Evolutionary conservation across 2,113 vertebrate species (phyloP), one percentile per base, ranked within the genome.

Genomic region (Serilophus lunatus): DNA sequence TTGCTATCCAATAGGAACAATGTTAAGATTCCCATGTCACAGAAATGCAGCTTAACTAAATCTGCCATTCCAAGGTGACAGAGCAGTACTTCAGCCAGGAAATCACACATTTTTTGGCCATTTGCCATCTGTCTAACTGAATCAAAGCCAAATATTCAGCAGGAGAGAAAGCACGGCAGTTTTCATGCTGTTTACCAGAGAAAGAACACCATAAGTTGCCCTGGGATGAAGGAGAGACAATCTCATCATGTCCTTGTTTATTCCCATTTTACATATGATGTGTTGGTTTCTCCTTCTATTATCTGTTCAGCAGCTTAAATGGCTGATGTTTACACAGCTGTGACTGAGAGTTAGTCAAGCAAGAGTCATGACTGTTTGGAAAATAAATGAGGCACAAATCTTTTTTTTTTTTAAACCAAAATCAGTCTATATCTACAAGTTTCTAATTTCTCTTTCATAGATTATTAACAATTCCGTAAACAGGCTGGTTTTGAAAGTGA

Each of bases 271-370:
- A 93, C 60, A 79, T 77, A 86, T 17, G 60, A 93, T 93, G 61
- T 91, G 86, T 64, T 57, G 68, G 79, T 90, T 82, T 95, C 81
- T 96, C 77, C 57, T 96, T 60, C 78, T 81, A 86, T 93, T 97
- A 95, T 97, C 90, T 97, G 78, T 92, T 88, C 83, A 95, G 61
- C 88, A 82, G 49, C 84, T 92, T 93, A 74, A 84, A 96, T 82
- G 29, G 53, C 87, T 90, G 81, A 28, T 97, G 96, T 98, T 98
- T 97, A 97, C 86, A 97, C 97, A 98, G 98, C 97, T 98, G 97
- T 96, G 90, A 83, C 63, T 69, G 88, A 93, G 86, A 82, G 81
- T 86, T 93, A 97, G 95, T 92, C 78, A 95, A 96, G 93, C 82
- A 86, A 74, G 75, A 29, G 0, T 97, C 76, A 83, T 91, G 64